phyloP scores from a whole-genome alignment of 37 sponge, comb jelly and placozoan genomes.

The Ephydatia muelleri region DNA sequence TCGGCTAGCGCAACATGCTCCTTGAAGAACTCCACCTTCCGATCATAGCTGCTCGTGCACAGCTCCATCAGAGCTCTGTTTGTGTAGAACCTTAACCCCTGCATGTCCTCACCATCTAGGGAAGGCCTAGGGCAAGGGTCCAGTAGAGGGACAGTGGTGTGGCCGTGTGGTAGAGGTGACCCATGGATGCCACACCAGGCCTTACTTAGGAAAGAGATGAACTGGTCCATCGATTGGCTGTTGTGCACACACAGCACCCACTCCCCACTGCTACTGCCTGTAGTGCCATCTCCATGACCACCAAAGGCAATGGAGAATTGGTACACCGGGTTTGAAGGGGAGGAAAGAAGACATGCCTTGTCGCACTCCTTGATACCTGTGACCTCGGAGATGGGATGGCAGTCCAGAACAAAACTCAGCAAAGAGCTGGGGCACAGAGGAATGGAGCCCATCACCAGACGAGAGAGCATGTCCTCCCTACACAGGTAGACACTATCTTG shows the following conservation, averaged over 20 bases:
- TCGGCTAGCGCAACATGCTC: constrained; percentile 48
- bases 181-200: not conserved
- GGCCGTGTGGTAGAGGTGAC: not conserved
- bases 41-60: constrained; percentile 15
- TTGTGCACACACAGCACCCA: constrained; percentile 39
- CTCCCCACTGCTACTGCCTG: not conserved
- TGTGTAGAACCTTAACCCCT: constrained; percentile 18
- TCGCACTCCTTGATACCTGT: constrained; percentile 39
- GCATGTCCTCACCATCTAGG: not conserved
- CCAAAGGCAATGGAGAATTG: constrained; percentile 45
- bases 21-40: constrained; percentile 42
- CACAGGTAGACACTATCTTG: constrained; percentile 43
- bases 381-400: constrained; percentile 12
- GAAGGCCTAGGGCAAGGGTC: not conserved
- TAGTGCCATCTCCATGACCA: not conserved
- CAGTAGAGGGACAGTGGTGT: constrained; percentile 8
- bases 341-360: constrained; percentile 4
- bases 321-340: constrained; percentile 22
- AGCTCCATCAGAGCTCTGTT: constrained; percentile 24
- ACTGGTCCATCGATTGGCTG: constrained; percentile 22
- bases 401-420: constrained; percentile 21
- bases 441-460: not conserved
- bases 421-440: constrained; percentile 26
- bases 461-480: constrained; percentile 18
- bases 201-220: constrained; percentile 17